phyloP scores from a whole-genome alignment of 1,140 invertebrate genomes.

The Harpegnathos saltator region DNA sequence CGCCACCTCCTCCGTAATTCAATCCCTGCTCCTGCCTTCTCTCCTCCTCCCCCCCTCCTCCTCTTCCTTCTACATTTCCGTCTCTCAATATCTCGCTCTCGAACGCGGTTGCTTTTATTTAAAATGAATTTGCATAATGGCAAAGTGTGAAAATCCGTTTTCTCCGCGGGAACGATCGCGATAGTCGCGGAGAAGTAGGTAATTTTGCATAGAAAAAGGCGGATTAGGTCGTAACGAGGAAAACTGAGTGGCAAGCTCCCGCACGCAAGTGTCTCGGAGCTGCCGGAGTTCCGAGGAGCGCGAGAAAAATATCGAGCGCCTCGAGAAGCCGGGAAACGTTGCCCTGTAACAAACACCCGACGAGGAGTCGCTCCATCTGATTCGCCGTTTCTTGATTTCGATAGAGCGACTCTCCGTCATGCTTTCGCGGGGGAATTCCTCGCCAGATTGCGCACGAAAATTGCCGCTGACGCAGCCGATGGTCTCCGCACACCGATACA shows the following conservation, averaged over 20 bases:
- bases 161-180: conserved; percentile 73
- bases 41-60: too few relatives aligned
- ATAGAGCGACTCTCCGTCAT: too few relatives aligned
- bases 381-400: too few relatives aligned
- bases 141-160: conserved; percentile 79
- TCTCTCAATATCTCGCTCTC: conserved; percentile 56
- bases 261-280: conserved; percentile 22
- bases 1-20: conserved; percentile 46
- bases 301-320: conserved; percentile 33
- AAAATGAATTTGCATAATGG: conserved; percentile 80
- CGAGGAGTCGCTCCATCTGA: too few relatives aligned
- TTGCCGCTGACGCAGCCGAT: too few relatives aligned
- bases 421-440: too few relatives aligned
- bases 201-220: conserved; percentile 69
- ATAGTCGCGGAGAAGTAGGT: conserved; percentile 75
- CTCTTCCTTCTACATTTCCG: conserved; percentile 35
- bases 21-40: too few relatives aligned
- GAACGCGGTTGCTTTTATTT: conserved; percentile 75
- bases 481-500: too few relatives aligned
- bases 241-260: conserved; percentile 47
- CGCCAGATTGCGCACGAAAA: too few relatives aligned
- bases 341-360: not conserved
- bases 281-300: not conserved
- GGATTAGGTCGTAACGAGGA: conserved; percentile 54
- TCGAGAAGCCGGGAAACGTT: not conserved